phyloP scores from a whole-genome alignment of 2,797 vertebrate species.

The Ctenopoma kingsleyae region DNA sequence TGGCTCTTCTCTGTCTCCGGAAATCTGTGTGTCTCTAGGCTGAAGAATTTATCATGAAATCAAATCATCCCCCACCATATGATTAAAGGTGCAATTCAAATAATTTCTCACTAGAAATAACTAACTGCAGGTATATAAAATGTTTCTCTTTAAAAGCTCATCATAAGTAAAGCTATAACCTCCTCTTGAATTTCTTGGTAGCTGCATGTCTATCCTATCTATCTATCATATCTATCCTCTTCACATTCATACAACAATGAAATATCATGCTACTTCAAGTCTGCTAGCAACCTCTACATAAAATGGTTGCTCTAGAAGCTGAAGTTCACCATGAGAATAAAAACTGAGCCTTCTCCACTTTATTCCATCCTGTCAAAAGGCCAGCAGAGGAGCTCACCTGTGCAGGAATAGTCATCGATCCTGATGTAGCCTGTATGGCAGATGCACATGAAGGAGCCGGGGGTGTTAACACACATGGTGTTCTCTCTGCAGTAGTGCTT shows the following conservation, averaged over 20 bases:
- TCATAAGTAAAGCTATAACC: background rate
- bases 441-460: slow-evolving; percentile 95
- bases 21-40: slow-evolving; percentile 22
- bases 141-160: background rate
- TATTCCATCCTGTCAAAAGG: slow-evolving; percentile 39
- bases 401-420: slow-evolving; percentile 96
- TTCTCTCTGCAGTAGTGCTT: slow-evolving; percentile 96
- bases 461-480: slow-evolving; percentile 94
- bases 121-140: slow-evolving; percentile 2
- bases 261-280: background rate
- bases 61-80: slow-evolving; percentile 28
- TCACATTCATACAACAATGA: background rate
- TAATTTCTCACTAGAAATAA: slow-evolving; percentile 21
- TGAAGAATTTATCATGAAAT: slow-evolving; percentile 37
- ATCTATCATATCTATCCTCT: no score
- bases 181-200: background rate
- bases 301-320: slow-evolving; percentile 16
- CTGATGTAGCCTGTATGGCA: slow-evolving; percentile 94
- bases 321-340: slow-evolving; percentile 13
- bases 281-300: slow-evolving; percentile 1
- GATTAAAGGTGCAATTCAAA: slow-evolving; percentile 40
- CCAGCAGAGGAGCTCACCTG: slow-evolving; percentile 85
- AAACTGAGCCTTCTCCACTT: background rate
- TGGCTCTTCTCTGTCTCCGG: slow-evolving; percentile 20
- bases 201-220: background rate